Percentiles rank a stretch among this genome's conserved stretches.
Conservation (phyloP, 2,797 vertebrate genomes). For the Aselliscus stoliczkanus region DNA sequence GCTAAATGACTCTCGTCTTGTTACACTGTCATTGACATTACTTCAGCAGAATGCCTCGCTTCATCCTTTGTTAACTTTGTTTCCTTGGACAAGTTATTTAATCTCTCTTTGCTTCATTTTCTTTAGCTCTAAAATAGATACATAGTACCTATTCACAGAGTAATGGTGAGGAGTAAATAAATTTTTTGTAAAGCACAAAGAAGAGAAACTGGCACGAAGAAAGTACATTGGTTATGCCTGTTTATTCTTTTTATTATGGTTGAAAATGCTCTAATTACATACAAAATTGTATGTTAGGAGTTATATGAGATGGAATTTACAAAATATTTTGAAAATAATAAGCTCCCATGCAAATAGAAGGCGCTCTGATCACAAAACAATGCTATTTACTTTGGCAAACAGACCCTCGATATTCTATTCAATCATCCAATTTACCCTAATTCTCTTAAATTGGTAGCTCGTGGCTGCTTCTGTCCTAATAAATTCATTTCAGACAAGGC, state of each 20-base stretch:
- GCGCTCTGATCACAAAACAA: neutral
- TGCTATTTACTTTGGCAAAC: neutral
- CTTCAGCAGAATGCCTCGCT: neutral
- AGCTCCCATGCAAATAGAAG: neutral
- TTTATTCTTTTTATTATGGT: neutral
- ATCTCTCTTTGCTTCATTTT: neutral
- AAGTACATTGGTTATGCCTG: neutral
- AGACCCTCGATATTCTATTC: neutral
- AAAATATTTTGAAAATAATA: neutral
- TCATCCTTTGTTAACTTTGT: neutral
- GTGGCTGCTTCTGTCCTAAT: neutral
- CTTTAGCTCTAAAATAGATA: neutral
- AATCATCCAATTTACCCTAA: neutral
- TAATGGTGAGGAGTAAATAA: neutral
- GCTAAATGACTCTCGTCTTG: neutral
- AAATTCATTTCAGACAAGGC: conserved; percentile 4
- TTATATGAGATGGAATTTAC: neutral
- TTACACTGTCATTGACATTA: neutral
- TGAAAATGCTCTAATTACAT: neutral
- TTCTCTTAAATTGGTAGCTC: neutral
- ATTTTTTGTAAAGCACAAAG: neutral
- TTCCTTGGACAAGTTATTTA: neutral
- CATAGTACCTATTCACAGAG: neutral
- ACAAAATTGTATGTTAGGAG: neutral
- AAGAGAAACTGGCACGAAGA: neutral